Evolutionary conservation across 1,140 invertebrate genomes (phyloP).

Genomic region (Eriosoma lanigerum): DNA sequence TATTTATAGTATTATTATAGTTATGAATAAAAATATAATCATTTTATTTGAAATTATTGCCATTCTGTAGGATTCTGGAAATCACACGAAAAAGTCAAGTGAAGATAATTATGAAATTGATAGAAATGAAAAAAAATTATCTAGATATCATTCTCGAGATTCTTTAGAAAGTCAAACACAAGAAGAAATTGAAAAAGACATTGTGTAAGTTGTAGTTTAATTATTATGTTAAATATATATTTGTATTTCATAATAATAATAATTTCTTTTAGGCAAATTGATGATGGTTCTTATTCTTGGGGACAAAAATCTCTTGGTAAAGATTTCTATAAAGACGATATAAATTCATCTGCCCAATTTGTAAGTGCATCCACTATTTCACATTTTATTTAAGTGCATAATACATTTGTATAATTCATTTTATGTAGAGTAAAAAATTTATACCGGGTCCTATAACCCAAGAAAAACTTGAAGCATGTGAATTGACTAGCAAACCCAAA

Average conservation of each 20-base stretch:
- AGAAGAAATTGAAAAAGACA: constrained; percentile 39
- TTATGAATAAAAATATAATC: neutral
- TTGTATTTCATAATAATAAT: neutral
- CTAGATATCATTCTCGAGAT: constrained; percentile 36
- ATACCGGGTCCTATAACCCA: constrained; percentile 66
- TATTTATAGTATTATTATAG: too few species aligned
- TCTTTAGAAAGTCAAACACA: constrained; percentile 32
- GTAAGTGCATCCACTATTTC: neutral
- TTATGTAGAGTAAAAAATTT: constrained; percentile 56
- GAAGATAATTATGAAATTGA: constrained; percentile 37
- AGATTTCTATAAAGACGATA: constrained; percentile 47
- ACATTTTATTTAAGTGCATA: neutral
- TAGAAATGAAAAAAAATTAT: constrained; percentile 30
- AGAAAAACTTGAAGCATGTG: constrained; percentile 66
- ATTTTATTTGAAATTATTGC: neutral
- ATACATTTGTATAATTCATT: neutral
- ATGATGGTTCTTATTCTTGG: constrained; percentile 38
- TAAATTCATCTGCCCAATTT: constrained; percentile 27
- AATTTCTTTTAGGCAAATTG: neutral
- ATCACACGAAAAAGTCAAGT: neutral
- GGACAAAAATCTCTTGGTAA: constrained; percentile 31
- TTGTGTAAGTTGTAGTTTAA: constrained; percentile 15
- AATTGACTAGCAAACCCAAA: constrained; percentile 62
- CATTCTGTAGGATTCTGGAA: constrained; percentile 5
- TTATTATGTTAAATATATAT: too few species aligned